Conservation (phyloP, 2,113 vertebrate genomes). For the Papio anubis region DNA sequence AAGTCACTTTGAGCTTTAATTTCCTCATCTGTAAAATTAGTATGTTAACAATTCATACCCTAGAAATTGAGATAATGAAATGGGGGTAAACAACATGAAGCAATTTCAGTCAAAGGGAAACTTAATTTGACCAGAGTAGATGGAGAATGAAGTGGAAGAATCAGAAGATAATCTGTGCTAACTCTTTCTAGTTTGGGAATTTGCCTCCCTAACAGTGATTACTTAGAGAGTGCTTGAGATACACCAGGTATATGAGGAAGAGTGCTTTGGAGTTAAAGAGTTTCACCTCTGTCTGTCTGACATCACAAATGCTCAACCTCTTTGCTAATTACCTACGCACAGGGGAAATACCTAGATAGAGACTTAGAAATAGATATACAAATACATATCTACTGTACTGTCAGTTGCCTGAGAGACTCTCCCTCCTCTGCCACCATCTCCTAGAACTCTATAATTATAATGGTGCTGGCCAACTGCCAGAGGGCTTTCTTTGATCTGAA, state of each 20-base stretch:
- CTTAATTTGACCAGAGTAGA: not conserved
- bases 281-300: not conserved
- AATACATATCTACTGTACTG: not conserved
- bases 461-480: not conserved
- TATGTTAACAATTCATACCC: not conserved
- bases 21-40: not conserved
- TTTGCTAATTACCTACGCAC: not conserved
- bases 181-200: not conserved
- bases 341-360: not conserved
- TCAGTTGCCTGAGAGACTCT: not conserved
- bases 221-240: not conserved
- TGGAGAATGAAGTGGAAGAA: not conserved
- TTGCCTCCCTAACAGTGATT: not conserved
- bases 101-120: not conserved
- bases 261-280: not conserved
- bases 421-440: not conserved
- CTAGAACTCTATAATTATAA: not conserved
- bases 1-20: not conserved
- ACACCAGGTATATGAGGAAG: not conserved
- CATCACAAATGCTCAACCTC: not conserved
- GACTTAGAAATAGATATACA: not conserved
- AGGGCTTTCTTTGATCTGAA: not conserved
- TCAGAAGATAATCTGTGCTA: not conserved
- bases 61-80: not conserved
- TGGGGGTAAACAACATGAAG: not conserved